phyloP scores from a whole-genome alignment of 2,113 vertebrate genomes.

The Percopsis transmontana region DNA sequence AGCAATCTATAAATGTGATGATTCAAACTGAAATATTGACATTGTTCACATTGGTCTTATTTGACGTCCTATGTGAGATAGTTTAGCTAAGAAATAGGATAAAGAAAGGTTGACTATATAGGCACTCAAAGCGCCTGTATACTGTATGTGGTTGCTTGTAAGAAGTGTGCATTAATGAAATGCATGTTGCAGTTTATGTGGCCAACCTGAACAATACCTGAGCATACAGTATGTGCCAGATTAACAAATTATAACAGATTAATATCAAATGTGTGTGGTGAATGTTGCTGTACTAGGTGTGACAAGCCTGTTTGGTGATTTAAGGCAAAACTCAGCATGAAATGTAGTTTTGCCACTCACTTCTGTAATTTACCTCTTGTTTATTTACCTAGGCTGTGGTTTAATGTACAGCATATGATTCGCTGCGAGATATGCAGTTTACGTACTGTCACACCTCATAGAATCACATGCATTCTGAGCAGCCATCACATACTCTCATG shows the following conservation, averaged over 20 bases:
- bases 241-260: constrained; percentile 17
- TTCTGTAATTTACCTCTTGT: not conserved
- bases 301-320: not conserved
- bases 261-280: not conserved
- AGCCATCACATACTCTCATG: not conserved
- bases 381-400: not conserved
- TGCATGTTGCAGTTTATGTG: too few relatives aligned
- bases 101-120: too few relatives aligned
- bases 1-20: constrained; percentile 25
- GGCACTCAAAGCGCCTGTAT: too few relatives aligned
- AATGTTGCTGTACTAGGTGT: not conserved
- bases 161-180: too few relatives aligned
- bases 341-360: not conserved
- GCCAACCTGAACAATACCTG: too few relatives aligned
- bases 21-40: constrained; percentile 55
- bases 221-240: constrained; percentile 8
- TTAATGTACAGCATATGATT: not conserved
- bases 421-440: not conserved
- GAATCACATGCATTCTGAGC: not conserved
- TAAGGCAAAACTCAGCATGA: not conserved
- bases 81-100: constrained; percentile 19
- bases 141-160: too few relatives aligned
- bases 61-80: constrained; percentile 5
- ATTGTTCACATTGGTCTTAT: constrained; percentile 21
- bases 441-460: not conserved